These are phyloP conservation scores for Oostethus manadensis DNA, from an alignment of 2,113 vertebrate genomes.

Conservation along the genomic window DNA sequence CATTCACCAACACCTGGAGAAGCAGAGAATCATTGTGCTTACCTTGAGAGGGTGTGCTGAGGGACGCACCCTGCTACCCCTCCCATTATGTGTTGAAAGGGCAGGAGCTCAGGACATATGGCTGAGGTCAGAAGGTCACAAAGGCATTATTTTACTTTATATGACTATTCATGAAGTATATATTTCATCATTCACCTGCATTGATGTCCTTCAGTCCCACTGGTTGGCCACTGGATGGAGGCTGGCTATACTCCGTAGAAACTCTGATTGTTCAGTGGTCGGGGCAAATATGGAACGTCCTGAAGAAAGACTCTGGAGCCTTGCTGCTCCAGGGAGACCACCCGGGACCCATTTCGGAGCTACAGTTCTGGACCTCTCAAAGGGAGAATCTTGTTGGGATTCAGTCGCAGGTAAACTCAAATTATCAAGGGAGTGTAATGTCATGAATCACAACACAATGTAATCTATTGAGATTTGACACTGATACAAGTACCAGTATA, in stretches of 20 bases:
- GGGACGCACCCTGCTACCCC: slow-evolving; percentile 59
- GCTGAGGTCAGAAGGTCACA: slow-evolving; percentile 37
- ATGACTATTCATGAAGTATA: not conserved
- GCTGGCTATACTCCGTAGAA: slow-evolving; percentile 70
- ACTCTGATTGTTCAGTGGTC: slow-evolving; percentile 70
- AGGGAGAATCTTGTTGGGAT: slow-evolving; percentile 71
- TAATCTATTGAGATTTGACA: no score
- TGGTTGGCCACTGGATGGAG: slow-evolving; percentile 59
- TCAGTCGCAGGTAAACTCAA: slow-evolving; percentile 63
- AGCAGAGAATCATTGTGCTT: slow-evolving; percentile 58
- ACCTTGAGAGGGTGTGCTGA: slow-evolving; percentile 59
- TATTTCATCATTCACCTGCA: not conserved
- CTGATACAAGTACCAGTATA: no score
- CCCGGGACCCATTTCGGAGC: slow-evolving; percentile 65
- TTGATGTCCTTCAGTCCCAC: slow-evolving; percentile 44
- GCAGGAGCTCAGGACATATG: slow-evolving; percentile 26
- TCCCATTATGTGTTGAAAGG: slow-evolving; percentile 48
- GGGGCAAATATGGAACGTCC: slow-evolving; percentile 60
- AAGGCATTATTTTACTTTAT: not conserved
- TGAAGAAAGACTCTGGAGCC: slow-evolving; percentile 67
- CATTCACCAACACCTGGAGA: slow-evolving; percentile 60
- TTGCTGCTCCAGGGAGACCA: slow-evolving; percentile 60
- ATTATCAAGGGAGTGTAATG: not conserved
- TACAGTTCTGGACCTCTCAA: slow-evolving; percentile 71
- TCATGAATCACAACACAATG: no score